Evolutionary conservation across 2,797 vertebrate species (phyloP), one percentile per base, ranked within the genome.

Genomic region (Harpagifer antarcticus): DNA sequence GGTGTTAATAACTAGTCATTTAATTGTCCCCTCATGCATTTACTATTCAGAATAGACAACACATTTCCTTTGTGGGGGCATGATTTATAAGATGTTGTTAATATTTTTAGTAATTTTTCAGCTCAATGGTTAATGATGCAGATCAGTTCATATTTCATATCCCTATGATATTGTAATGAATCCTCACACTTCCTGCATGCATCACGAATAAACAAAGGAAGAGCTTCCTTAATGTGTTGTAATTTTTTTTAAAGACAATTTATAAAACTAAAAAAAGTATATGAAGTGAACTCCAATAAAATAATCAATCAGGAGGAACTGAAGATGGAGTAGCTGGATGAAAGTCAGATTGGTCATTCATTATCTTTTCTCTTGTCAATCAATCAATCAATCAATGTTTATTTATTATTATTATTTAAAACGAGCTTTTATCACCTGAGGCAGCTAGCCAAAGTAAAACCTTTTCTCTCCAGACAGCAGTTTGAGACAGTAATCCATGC

Each of bases 1-100:
- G 47, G n/a, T 60, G 5, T 55, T 42, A 27, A 31, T 54, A 31
- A 53, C 43, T 0, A 47, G n/a, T 62, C 16, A 61, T 72, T 49
- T 31, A 45, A 50, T 74, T 45, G 16, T 60, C 61, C 31, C 66
- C 42, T 68, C 17, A 16, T 43, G 66, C 42, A 17, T 71, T 65
- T 48, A 12, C 43, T 57, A 33, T 50, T 31, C 15, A 48, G 40
- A 1, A 9, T 31, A 8, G 62, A 68, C 14, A 47, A 11, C 5
- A 1, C 14, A 23, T 42, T 3, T 62, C 60, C 56, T 48, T 43
- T 31, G 14, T 14, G 40, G 10, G 10, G 13, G 4, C 27, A 1
- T 61, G 40, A 43, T 68, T 54, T 44, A 48, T 43, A 68, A 23
- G 52, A 58, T 16, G 20, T 60, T 2, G 16, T 45, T 11, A 9